These are phyloP conservation scores for Arctocebus calabarensis DNA, from an alignment of 2,797 vertebrate species.

Conservation along the genomic window DNA sequence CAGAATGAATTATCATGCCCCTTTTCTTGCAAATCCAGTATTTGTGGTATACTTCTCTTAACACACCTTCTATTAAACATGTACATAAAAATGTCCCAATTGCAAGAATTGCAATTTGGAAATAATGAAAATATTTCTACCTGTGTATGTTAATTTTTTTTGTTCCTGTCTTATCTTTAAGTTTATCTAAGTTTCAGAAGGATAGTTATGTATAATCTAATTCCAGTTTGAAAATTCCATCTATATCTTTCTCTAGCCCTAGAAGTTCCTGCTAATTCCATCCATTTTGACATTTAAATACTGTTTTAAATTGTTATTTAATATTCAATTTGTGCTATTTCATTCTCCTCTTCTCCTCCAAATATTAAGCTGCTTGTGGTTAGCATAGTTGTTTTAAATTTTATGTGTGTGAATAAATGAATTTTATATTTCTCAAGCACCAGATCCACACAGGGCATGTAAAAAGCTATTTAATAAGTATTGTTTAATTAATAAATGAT, in stretches of 20 bases:
- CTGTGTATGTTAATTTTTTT: neutral
- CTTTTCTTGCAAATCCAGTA: neutral
- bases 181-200: neutral
- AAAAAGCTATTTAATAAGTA: constrained; percentile 42
- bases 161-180: neutral
- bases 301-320: constrained; percentile 22
- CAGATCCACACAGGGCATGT: neutral
- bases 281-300: constrained; percentile 43
- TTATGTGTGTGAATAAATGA: neutral
- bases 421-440: constrained; percentile 8
- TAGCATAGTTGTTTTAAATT: neutral
- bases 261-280: neutral
- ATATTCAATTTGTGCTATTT: neutral
- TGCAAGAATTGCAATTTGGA: constrained; percentile 18
- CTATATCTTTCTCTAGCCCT: neutral
- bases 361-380: neutral
- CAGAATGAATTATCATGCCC: neutral
- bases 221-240: constrained; percentile 35
- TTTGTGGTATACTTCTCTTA: neutral
- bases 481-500: constrained; percentile 34
- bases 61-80: neutral
- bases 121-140: neutral
- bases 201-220: neutral
- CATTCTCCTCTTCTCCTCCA: neutral
- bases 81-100: neutral